A percentile compares a stretch with the other conserved stretches of the same genome.
phyloP scores from a whole-genome alignment of 2,113 vertebrate species.

The Thamnaconus septentrionalis region DNA sequence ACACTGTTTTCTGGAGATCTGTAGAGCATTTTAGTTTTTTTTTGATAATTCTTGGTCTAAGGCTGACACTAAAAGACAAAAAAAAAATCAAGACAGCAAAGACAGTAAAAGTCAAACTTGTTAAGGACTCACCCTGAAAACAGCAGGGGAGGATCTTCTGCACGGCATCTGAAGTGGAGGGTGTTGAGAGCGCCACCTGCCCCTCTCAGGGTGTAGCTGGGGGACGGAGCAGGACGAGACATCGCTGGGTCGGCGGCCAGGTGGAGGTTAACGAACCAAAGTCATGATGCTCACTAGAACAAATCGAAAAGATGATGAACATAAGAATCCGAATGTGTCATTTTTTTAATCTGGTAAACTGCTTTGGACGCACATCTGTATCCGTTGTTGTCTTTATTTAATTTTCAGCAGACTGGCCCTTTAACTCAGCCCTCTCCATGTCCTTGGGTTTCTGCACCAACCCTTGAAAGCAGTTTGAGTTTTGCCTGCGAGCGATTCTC shows the following conservation, averaged over 20 bases:
- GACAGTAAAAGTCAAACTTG: neutral
- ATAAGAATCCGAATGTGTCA: neutral
- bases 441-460: constrained; percentile 32
- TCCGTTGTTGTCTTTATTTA: no score
- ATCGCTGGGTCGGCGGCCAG: constrained; percentile 48
- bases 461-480: constrained; percentile 2
- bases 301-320: neutral
- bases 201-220: constrained; percentile 88
- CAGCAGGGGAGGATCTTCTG: constrained; percentile 72
- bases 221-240: constrained; percentile 80
- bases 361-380: no score
- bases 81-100: no score
- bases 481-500: constrained; percentile 24
- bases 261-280: neutral
- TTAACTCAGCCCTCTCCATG: neutral
- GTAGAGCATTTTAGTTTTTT: no score
- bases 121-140: constrained; percentile 86
- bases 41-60: no score
- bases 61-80: no score
- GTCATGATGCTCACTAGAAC: neutral
- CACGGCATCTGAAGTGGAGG: constrained; percentile 80
- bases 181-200: constrained; percentile 80
- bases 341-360: neutral
- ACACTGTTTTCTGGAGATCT: no score
- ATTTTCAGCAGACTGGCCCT: neutral